Percentiles rank a stretch among this genome's conserved stretches.
phyloP scores from a whole-genome alignment of 2,113 vertebrate species.

The Kryptolebias marmoratus region DNA sequence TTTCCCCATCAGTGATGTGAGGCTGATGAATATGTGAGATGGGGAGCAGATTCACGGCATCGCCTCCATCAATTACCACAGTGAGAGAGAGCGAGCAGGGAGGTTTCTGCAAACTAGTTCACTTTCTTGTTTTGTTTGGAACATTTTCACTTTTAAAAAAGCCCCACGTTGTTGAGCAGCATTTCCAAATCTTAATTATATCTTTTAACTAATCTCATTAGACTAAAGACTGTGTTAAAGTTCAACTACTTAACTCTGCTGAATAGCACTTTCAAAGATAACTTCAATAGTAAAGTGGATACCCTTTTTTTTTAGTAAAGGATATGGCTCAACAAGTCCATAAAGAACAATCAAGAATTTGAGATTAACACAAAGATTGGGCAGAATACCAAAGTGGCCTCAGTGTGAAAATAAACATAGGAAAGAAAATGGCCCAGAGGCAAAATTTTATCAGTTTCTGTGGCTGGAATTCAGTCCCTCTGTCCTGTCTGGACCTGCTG shows the following conservation, averaged over 20 bases:
- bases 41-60: conserved; percentile 44
- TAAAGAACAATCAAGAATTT: conserved; percentile 4
- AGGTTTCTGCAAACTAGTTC: conserved; percentile 5
- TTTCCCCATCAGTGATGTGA: conserved; percentile 67
- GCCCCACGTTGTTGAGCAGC: not conserved
- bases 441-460: conserved; percentile 61
- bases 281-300: too few species aligned
- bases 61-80: conserved; percentile 17
- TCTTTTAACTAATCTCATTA: too few species aligned
- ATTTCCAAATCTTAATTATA: too few species aligned
- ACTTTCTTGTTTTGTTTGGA: conserved; percentile 7
- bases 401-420: conserved; percentile 61
- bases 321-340: not conserved
- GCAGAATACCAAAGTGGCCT: conserved; percentile 8
- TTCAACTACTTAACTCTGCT: too few species aligned
- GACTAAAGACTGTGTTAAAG: too few species aligned
- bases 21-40: conserved; percentile 72
- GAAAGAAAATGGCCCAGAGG: conserved; percentile 62
- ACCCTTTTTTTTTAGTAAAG: too few species aligned
- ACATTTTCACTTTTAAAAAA: not conserved
- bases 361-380: conserved; percentile 31
- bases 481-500: conserved; percentile 72
- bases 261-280: not conserved
- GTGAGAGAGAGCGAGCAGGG: not conserved
- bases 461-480: conserved; percentile 70